Evolutionary conservation across 1,140 invertebrate genomes (phyloP).

Genomic region (Lepidurus packardi): DNA sequence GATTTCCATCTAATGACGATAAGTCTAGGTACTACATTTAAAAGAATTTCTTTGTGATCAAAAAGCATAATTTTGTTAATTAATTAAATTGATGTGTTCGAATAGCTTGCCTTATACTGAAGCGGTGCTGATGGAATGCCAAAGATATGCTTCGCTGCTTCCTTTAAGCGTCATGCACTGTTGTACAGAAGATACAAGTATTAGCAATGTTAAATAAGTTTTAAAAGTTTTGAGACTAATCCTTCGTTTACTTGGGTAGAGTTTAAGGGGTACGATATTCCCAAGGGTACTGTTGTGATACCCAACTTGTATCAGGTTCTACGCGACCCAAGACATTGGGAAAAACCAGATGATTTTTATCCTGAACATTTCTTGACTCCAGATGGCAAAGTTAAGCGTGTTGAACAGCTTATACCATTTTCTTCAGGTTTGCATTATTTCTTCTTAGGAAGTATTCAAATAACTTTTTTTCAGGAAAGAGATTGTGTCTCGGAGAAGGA

Average conservation of each 20-base stretch:
- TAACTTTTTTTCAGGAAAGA: conserved; percentile 54
- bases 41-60: neutral
- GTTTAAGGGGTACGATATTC: conserved; percentile 36
- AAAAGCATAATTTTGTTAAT: neutral
- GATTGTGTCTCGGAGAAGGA: conserved; percentile 77
- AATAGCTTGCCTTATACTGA: conserved; percentile 37
- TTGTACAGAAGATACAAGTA: conserved; percentile 16
- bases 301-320: conserved; percentile 46
- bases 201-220: neutral
- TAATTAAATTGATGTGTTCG: neutral
- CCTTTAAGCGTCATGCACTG: conserved; percentile 30
- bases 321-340: conserved; percentile 42
- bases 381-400: conserved; percentile 34
- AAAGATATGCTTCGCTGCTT: conserved; percentile 34
- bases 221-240: neutral
- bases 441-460: too few species aligned
- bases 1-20: conserved; percentile 28
- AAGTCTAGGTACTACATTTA: conserved; percentile 28
- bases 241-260: conserved; percentile 29
- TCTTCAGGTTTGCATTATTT: conserved; percentile 29
- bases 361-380: conserved; percentile 36
- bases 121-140: conserved; percentile 36
- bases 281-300: conserved; percentile 39
- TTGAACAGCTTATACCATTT: conserved; percentile 36
- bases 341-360: conserved; percentile 44